Evolutionary conservation across 2,888 invertebrate species (phyloP), one percentile per base, ranked within the genome.

Genomic region (Terebella lapidaria): DNA sequence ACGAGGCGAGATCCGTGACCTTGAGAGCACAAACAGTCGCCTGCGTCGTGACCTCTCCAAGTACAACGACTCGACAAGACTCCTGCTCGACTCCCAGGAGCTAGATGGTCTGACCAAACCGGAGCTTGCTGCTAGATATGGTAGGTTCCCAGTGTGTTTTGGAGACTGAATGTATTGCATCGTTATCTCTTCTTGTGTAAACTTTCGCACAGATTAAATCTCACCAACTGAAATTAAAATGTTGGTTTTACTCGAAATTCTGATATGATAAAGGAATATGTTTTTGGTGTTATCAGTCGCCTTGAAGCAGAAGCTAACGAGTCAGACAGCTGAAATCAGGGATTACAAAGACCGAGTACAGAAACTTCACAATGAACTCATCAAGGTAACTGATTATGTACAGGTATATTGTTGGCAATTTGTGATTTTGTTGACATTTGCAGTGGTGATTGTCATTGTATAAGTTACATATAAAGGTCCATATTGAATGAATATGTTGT

Each of bases 341-440:
- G 56, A 61, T 10, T 78, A 78, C 66, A 78, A 77, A 63, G 73
- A 72, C 22, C 73, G 69, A 66, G 72, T 78, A 22, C 75, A 76
- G 62, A 67, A 66, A 58, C 60, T 76, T 28, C 78, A 78, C 64
- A 77, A 77, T 69, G 75, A 77, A 54, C 67, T 78, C 4, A 58
- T 54, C 53, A 56, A 59, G 56, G 59, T 62, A 45, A 3, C 30
- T n/a, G n/a, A n/a, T n/a, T n/a, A n/a, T n/a, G n/a, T n/a, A n/a
- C n/a, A n/a, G n/a, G n/a, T n/a, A n/a, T n/a, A n/a, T n/a, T n/a
- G n/a, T n/a, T n/a, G n/a, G n/a, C n/a, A n/a, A n/a, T n/a, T n/a
- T n/a, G n/a, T n/a, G n/a, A n/a, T n/a, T n/a, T n/a, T n/a, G n/a
- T n/a, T n/a, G n/a, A n/a, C n/a, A n/a, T n/a, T n/a, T n/a, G n/a